These are phyloP conservation scores for Microtus agrestis DNA, from an alignment of 2,797 vertebrate genomes.

Conservation along the genomic window DNA sequence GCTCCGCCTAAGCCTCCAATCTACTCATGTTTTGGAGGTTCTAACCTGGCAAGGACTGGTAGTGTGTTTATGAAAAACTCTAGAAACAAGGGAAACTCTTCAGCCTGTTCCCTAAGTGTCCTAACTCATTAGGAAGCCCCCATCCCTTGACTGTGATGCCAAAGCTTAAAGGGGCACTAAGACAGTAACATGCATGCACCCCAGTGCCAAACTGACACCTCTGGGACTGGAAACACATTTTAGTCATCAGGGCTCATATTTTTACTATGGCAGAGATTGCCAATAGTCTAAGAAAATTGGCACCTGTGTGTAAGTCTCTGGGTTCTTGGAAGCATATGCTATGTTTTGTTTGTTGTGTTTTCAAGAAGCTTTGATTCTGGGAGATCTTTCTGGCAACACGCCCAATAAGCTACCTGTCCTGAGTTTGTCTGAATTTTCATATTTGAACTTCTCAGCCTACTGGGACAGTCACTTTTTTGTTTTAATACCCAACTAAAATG, in stretches of 20 bases:
- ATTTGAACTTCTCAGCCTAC: slow-evolving; percentile 28
- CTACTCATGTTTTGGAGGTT: not conserved
- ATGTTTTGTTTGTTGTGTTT: slow-evolving; percentile 60
- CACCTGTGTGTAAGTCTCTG: not conserved
- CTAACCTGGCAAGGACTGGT: not conserved
- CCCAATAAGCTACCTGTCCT: slow-evolving; percentile 3
- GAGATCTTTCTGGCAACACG: slow-evolving; percentile 33
- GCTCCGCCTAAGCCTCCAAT: slow-evolving; percentile 18
- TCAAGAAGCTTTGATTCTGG: slow-evolving; percentile 1
- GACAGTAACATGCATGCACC: not conserved
- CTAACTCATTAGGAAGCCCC: slow-evolving; percentile 20
- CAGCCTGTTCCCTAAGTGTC: slow-evolving; percentile 36
- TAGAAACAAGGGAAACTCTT: slow-evolving; percentile 28
- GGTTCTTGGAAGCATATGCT: slow-evolving; percentile 22
- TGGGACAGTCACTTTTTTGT: slow-evolving; percentile 19
- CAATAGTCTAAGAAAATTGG: slow-evolving; percentile 16
- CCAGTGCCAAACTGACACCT: slow-evolving; percentile 36
- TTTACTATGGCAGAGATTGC: slow-evolving; percentile 4
- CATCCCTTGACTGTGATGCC: slow-evolving; percentile 14
- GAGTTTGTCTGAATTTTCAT: slow-evolving; percentile 28
- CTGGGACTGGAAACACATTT: slow-evolving; percentile 25
- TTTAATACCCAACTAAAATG: slow-evolving; percentile 42
- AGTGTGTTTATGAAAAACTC: not conserved
- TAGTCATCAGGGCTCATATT: not conserved
- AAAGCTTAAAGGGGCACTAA: not conserved